Evolutionary conservation across 2,113 vertebrate species (phyloP).

Genomic region (Machaerirhynchus nigripectus): DNA sequence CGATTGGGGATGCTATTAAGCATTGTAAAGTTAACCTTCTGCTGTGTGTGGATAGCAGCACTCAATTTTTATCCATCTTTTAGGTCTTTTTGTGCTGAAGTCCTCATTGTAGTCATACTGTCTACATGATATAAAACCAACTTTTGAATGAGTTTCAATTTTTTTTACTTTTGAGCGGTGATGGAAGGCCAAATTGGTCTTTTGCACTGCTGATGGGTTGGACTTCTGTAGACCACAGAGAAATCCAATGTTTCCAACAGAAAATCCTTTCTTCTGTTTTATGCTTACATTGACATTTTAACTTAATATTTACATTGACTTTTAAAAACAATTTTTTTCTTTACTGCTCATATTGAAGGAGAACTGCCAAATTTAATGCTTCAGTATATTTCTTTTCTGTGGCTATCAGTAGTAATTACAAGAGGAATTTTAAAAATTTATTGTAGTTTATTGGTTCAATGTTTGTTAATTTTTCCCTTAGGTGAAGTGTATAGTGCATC

Average conservation of each 20-base stretch:
- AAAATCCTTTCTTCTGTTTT: background rate
- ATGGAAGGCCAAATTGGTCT: background rate
- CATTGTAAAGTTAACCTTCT: slow-evolving; percentile 22
- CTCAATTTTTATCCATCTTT: background rate
- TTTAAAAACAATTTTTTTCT: background rate
- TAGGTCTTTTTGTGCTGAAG: background rate
- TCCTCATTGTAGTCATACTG: background rate
- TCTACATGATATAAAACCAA: background rate
- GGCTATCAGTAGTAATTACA: background rate
- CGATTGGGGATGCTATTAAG: slow-evolving; percentile 5
- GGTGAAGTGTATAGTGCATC: background rate
- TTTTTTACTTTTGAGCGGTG: background rate
- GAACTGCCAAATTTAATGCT: background rate
- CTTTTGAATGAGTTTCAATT: background rate
- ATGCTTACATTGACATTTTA: background rate
- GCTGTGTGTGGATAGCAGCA: background rate
- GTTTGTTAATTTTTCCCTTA: background rate
- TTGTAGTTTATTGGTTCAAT: background rate
- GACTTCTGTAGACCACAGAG: background rate
- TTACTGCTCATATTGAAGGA: background rate
- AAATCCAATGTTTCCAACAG: background rate
- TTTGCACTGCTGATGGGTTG: background rate
- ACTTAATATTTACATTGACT: background rate
- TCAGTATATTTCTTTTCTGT: background rate
- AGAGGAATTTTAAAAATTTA: background rate